phyloP scores from a whole-genome alignment of 2,888 invertebrate genomes.

The Zygogramma bicolorata region DNA sequence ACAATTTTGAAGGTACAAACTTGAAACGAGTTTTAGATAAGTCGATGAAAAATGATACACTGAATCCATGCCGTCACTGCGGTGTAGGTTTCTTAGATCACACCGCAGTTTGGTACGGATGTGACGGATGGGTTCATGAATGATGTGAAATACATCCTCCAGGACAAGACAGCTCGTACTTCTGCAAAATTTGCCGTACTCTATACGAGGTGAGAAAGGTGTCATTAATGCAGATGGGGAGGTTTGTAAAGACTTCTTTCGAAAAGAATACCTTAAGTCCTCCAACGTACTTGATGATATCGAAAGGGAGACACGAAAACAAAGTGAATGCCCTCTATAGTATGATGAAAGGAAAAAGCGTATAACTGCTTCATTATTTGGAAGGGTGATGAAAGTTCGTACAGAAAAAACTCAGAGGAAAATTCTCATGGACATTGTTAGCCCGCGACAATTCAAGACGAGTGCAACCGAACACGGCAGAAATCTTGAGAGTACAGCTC shows the following conservation, averaged over 20 bases:
- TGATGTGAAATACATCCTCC: not conserved
- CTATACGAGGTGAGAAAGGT: not conserved
- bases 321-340: not conserved
- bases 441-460: not conserved
- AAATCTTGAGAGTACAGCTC: not conserved
- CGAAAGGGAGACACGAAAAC: not conserved
- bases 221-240: not conserved
- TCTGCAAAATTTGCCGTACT: not conserved
- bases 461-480: not conserved
- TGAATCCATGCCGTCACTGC: not conserved
- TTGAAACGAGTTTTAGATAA: not conserved
- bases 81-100: not conserved
- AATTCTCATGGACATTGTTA: not conserved
- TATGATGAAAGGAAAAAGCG: not conserved
- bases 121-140: not conserved
- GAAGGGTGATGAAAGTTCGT: not conserved
- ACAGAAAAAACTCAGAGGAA: not conserved
- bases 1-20: not conserved
- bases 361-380: not conserved
- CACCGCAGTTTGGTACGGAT: not conserved
- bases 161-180: not conserved
- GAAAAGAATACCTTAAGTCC: not conserved
- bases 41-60: not conserved
- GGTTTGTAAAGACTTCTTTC: not conserved
- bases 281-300: not conserved